Evolutionary conservation across 2,888 invertebrate genomes (phyloP), one percentile per base, ranked within the genome.

Genomic region (Ormia ochracea): DNA sequence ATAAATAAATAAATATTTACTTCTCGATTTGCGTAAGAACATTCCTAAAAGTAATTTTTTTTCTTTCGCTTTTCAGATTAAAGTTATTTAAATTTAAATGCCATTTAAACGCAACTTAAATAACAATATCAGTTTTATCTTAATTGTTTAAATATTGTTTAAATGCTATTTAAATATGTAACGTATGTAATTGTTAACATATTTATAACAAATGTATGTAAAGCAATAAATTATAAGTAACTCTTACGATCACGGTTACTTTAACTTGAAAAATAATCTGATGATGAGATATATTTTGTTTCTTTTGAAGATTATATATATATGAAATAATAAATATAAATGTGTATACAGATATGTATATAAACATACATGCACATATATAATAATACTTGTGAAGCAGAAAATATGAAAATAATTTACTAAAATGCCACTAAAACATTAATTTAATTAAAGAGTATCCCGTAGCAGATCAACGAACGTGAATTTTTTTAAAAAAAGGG

Each of bases 201-300:
- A 68, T 75, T 75, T 75, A 68, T 59, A 43, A 75, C 59, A 75
- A 75, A 74, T 74, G n/a, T n/a, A n/a, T n/a, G n/a, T n/a, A 74
- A n/a, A 33, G 66, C 19, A 56, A 75, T 68, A 68, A 68, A 68
- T 75, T 66, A 58, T 14, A 28, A 59, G 33, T 31, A 61, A 58
- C 17, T 43, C 26, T 68, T 56, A 45, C 45, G 21, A 19, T 31
- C 17, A 41, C 3, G 14, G 4, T 10, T 3, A 33, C 17, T 36
- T 45, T 38, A 26, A 36, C 26, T 19, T 45, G 36, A 36, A 58
- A 69, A 48, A 23, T 43, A 68, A 58, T 36, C 48, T 65, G 12
- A 33, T 19, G 41, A n/a, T 41, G 41, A 41, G 5, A 7, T 41
- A 17, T 17, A 17, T 41, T 0, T n/a, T 41, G 4, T 28, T 28